Base-by-base conservation (phyloP, 2,113 vertebrate genomes). In the Sprattus sprattus region DNA sequence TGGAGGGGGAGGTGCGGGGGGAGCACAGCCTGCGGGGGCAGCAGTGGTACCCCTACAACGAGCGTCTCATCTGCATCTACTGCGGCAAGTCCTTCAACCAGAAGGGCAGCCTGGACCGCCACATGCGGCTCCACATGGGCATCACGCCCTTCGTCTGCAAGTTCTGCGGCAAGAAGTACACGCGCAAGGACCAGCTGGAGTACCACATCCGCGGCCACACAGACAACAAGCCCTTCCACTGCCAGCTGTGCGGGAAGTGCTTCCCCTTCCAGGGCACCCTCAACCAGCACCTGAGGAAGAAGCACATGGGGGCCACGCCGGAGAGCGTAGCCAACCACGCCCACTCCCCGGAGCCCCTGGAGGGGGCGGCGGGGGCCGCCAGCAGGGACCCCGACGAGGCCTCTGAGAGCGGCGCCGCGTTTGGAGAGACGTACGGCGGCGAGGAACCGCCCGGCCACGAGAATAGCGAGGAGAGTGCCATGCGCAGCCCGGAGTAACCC, bases 61-160 rank as follows among this genome's bases (percentile, higher is more conserved):
- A 99, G 91, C 95, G 98, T 92, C 92, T 99, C 52, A 97, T 99
- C 90, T 99, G 98, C 88, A 97, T 99, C 93, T 99, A 99, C 95
- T 99, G 98, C 81, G 98, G 98, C 4, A 99, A 99, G 92, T 98
- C 98, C 88, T 99, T 99, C 94, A 99, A 99, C 93, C 98, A 99
- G 94, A 99, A 99, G 89, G 98, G 98, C 84, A 99, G 98, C 90
- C 96, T 99, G 0, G 98, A 99, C 91, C 96, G 98, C 82, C 98
- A 99, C 94, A 99, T 99, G 98, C 96, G 98, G 7, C 92, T 99
- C 84, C 98, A 99, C 88, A 99, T 99, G 98, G 98, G 98, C 81
- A 99, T 99, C 92, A 99, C 98, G 32, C 98, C 98, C 11, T 99
- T 99, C 2, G 98, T 99, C 83, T 99, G 98, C 95, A 99, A 98